Evolutionary conservation across 2,797 vertebrate genomes (phyloP).

Genomic region (Coccyzus lansbergi): DNA sequence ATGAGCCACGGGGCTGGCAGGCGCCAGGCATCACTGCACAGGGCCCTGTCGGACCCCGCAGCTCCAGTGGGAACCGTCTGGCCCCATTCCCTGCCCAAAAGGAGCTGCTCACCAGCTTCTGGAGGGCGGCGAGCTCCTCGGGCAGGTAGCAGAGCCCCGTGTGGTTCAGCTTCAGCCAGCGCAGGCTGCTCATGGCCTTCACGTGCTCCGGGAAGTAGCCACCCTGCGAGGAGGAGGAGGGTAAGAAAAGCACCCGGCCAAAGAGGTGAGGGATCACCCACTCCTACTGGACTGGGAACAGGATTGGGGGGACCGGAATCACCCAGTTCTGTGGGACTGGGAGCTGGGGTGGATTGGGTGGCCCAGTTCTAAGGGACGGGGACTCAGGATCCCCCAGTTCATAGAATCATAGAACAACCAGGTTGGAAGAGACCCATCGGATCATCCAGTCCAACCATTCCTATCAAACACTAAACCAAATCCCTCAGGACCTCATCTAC

Average conservation of each 20-base stretch:
- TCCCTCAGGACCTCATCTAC: too few relatives aligned
- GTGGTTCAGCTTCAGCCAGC: constrained; percentile 97
- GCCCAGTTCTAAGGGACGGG: too few relatives aligned
- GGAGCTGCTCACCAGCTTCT: constrained; percentile 88
- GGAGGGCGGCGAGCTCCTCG: constrained; percentile 93
- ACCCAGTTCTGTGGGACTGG: neutral
- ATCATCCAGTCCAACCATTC: too few relatives aligned
- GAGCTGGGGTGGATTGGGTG: too few relatives aligned
- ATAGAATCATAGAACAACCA: too few relatives aligned
- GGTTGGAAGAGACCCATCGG: too few relatives aligned
- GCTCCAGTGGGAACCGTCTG: rapidly evolving
- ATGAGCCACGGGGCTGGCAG: neutral
- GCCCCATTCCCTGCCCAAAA: neutral
- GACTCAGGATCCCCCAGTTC: too few relatives aligned
- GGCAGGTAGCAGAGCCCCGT: constrained; percentile 97
- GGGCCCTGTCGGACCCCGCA: neutral
- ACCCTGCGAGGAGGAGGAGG: constrained; percentile 75
- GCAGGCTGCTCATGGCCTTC: constrained; percentile 94
- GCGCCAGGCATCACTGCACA: neutral
- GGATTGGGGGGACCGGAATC: neutral
- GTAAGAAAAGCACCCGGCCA: neutral
- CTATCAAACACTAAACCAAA: too few relatives aligned
- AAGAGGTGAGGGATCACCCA: rapidly evolving
- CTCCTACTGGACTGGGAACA: neutral
- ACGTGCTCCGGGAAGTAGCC: constrained; percentile 98